Conservation (phyloP, 2,888 invertebrate species). For the Plagiodera versicolora region DNA sequence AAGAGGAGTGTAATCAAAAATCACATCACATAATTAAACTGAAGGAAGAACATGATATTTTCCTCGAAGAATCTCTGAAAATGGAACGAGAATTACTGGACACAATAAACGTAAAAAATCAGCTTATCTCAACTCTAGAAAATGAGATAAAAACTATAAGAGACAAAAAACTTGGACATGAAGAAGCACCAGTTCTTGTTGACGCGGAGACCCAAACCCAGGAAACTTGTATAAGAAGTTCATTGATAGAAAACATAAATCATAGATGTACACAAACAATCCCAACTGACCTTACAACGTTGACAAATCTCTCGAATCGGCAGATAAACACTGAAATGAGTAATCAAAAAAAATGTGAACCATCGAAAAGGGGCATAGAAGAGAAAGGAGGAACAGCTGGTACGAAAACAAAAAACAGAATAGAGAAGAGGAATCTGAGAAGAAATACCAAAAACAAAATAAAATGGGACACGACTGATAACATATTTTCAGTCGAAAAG, state of each 20-base stretch:
- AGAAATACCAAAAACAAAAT: conserved; percentile 8
- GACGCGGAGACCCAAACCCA: conserved; percentile 10
- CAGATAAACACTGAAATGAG: conserved; percentile 5
- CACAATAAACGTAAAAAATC: background rate
- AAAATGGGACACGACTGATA: background rate
- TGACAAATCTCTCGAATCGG: conserved; percentile 2
- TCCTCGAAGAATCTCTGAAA: background rate
- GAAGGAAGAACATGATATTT: background rate
- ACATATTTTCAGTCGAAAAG: conserved; percentile 1
- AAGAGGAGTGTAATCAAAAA: no score
- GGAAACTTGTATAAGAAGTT: conserved; percentile 7
- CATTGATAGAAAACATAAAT: conserved; percentile 3
- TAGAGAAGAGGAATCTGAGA: conserved; percentile 6
- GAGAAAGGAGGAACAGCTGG: background rate
- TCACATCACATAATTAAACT: background rate
- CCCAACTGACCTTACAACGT: conserved; percentile 8
- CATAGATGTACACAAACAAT: conserved; percentile 6
- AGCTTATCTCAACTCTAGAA: background rate
- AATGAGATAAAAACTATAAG: background rate
- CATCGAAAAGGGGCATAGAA: background rate
- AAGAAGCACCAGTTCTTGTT: conserved; percentile 11
- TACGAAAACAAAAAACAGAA: conserved; percentile 1
- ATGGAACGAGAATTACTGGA: background rate
- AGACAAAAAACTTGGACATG: background rate
- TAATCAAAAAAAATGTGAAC: conserved; percentile 1